Evolutionary conservation across 2,797 vertebrate species (phyloP), one percentile per base, ranked within the genome.

Genomic region (Enteromius argenteus): DNA sequence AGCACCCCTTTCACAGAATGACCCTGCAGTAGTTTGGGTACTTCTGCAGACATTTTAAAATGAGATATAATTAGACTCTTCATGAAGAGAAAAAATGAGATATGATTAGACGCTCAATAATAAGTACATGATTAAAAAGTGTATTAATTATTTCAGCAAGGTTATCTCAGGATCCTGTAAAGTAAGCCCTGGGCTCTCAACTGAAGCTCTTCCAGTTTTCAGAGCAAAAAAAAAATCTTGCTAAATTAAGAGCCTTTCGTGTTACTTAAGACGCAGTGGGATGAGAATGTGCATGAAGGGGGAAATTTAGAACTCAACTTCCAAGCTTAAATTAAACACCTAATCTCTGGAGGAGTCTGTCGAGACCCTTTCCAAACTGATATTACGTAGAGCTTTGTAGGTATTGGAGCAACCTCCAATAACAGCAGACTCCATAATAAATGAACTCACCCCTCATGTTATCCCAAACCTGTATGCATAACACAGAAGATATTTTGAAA

Each of bases 271-370:
- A 80, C 56, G 27, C 58, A 9, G 23, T 75, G 81, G 42, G 77
- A 84, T 64, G 53, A 76, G 53, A 68, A 83, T 67, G 46, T 72
- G 39, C 58, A 68, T 21, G 19, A 69, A 42, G 76, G 68, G 39
- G 76, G 56, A 32, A 80, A 75, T 84, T 62, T 81, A 72, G 72
- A 81, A 77, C 51, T 80, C 69, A 86, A 86, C 60, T 79, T 83
- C 53, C 69, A 51, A 15, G 78, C 71, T 84, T 77, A 86, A 86
- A 73, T 73, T 79, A 86, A 86, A 84, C 78, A 51, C 44, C 56
- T 80, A 84, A 86, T 86, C 85, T 84, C 42, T 80, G 64, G 46
- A 84, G 83, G 72, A 80, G 64, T 76, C 46, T 68, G 79, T 44
- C 9, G 30, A 68, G 71, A 75, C 71, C 58, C 44, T 76, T 76